These are phyloP conservation scores for Myotis vivesi DNA, from an alignment of 2,797 vertebrate species.

Conservation along the genomic window DNA sequence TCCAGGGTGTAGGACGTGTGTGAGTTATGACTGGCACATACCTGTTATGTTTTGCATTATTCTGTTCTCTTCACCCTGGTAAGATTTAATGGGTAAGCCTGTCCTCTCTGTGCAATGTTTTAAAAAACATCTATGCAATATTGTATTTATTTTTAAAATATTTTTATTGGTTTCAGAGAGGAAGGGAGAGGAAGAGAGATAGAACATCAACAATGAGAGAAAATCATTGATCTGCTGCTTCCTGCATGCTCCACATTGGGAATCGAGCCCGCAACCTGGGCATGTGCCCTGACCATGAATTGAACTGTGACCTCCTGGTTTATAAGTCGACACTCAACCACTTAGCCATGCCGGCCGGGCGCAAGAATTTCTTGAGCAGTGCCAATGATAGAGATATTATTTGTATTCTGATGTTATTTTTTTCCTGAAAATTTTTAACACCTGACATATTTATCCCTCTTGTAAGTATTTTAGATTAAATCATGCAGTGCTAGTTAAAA, in stretches of 20 bases:
- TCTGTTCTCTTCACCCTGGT: neutral
- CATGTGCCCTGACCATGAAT: no score
- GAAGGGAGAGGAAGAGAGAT: no score
- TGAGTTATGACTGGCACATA: neutral
- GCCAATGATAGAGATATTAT: neutral
- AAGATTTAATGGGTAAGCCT: neutral
- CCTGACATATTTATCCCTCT: neutral
- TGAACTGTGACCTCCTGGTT: no score
- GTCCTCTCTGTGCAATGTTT: neutral
- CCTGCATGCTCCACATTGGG: no score
- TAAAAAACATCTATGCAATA: neutral
- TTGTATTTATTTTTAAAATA: no score
- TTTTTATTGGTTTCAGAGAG: no score
- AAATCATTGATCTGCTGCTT: no score
- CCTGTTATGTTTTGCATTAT: neutral
- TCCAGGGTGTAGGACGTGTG: neutral
- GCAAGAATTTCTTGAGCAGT: neutral
- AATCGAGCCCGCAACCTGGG: no score
- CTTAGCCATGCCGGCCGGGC: no score
- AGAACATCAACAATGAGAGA: no score
- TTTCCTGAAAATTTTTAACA: neutral
- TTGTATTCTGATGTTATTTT: neutral
- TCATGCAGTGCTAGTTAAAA: neutral
- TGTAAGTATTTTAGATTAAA: neutral
- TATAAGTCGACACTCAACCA: no score